A percentile compares a stretch with the other conserved stretches of the same genome.
Evolutionary conservation across 2,888 invertebrate genomes (phyloP).

Genomic region (Pomacea canaliculata): DNA sequence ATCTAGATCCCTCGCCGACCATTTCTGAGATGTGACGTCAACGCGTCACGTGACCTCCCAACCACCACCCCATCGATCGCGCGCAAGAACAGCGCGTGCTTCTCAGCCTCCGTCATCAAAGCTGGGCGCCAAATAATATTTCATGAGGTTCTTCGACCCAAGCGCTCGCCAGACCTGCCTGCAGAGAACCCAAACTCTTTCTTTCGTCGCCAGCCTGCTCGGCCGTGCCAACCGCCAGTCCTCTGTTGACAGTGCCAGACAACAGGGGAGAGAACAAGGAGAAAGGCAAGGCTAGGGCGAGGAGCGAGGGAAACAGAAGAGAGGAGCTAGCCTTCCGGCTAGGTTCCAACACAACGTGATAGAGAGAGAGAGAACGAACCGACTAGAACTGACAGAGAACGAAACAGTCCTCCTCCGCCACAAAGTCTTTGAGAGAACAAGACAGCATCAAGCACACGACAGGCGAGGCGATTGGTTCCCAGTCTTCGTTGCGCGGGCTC

Average conservation of each 20-base stretch:
- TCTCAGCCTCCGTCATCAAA: constrained; percentile 16
- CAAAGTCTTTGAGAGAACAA: background rate
- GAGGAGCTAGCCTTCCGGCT: no score
- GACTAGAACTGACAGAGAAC: background rate
- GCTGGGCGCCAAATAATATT: constrained; percentile 11
- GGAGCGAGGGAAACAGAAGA: no score
- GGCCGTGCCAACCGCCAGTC: background rate
- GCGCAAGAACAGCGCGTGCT: constrained; percentile 7
- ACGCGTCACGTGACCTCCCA: constrained; percentile 30
- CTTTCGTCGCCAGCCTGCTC: no score
- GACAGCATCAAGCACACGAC: no score
- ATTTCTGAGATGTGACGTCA: constrained; percentile 34
- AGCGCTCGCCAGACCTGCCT: background rate
- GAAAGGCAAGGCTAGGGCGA: no score
- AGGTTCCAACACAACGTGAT: background rate
- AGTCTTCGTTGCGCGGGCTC: no score
- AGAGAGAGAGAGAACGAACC: background rate
- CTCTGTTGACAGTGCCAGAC: background rate
- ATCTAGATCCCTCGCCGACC: constrained; percentile 6
- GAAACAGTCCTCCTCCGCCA: background rate
- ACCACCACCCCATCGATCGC: constrained; percentile 21
- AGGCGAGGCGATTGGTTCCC: background rate
- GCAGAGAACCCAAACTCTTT: background rate
- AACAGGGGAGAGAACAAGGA: background rate
- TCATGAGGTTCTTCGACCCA: constrained; percentile 11